phyloP scores from a whole-genome alignment of 2,888 invertebrate genomes.

The Rhynchonema sp. region DNA sequence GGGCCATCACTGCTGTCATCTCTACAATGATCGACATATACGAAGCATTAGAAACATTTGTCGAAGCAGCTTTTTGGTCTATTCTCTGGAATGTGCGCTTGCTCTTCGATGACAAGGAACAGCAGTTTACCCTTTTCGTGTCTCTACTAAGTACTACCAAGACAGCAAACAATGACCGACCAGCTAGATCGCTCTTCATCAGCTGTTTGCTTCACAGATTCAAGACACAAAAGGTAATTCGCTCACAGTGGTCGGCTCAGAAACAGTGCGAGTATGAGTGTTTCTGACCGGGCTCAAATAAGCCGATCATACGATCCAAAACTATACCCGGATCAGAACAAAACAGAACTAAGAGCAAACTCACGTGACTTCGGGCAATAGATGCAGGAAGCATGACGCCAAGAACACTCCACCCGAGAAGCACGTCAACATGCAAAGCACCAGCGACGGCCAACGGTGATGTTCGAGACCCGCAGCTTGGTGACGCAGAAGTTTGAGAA shows the following conservation, averaged over 20 bases:
- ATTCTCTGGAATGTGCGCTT: too few relatives aligned
- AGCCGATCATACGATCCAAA: not conserved
- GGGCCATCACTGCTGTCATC: too few relatives aligned
- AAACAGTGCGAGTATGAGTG: not conserved
- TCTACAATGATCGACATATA: too few relatives aligned
- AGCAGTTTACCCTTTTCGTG: too few relatives aligned
- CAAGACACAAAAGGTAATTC: not conserved
- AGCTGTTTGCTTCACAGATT: not conserved
- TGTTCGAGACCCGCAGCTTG: not conserved
- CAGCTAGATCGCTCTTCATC: too few relatives aligned
- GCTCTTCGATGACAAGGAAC: too few relatives aligned
- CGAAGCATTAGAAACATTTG: not conserved
- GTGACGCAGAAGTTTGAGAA: not conserved
- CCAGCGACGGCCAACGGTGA: slow-evolving; percentile 18
- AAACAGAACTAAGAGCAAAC: not conserved
- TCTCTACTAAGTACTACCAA: too few relatives aligned
- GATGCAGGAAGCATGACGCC: slow-evolving; percentile 39
- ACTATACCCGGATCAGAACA: not conserved
- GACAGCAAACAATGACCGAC: too few relatives aligned
- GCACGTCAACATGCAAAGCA: slow-evolving; percentile 34
- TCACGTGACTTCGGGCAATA: slow-evolving; percentile 36
- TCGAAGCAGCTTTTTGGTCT: too few relatives aligned
- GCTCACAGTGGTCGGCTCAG: not conserved
- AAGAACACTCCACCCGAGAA: slow-evolving; percentile 42
- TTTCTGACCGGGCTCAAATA: not conserved